Evolutionary conservation across 2,888 invertebrate species (phyloP).

Genomic region (Pterostichus niger): DNA sequence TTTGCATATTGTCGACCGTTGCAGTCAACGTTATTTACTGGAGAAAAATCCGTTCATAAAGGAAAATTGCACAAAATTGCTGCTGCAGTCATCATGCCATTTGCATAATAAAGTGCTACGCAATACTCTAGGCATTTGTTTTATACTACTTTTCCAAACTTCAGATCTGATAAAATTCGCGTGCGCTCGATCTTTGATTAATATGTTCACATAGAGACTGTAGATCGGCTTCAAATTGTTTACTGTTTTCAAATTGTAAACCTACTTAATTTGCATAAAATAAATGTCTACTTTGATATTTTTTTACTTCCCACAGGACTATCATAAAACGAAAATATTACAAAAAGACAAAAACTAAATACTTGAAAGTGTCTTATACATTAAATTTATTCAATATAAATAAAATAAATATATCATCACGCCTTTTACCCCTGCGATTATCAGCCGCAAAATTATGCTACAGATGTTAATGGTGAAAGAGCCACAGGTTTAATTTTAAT

Average conservation of each 20-base stretch:
- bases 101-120: conserved; percentile 51
- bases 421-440: no score
- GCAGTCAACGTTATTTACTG: not conserved
- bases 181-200: conserved; percentile 38
- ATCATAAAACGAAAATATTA: no score
- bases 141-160: conserved; percentile 29
- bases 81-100: conserved; percentile 23
- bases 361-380: no score
- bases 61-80: conserved; percentile 49
- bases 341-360: no score
- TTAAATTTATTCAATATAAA: no score
- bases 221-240: conserved; percentile 14
- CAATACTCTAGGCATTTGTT: conserved; percentile 31
- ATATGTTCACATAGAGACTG: conserved; percentile 2
- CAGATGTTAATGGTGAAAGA: no score
- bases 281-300: no score
- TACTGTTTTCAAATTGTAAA: not conserved
- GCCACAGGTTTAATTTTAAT: no score
- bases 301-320: no score
- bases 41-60: conserved; percentile 11
- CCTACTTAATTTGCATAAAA: not conserved
- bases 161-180: conserved; percentile 36
- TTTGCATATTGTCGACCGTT: conserved; percentile 48
- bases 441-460: no score
- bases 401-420: no score